phyloP scores from a whole-genome alignment of 2,797 vertebrate species.

The Protosalanx chinensis region DNA sequence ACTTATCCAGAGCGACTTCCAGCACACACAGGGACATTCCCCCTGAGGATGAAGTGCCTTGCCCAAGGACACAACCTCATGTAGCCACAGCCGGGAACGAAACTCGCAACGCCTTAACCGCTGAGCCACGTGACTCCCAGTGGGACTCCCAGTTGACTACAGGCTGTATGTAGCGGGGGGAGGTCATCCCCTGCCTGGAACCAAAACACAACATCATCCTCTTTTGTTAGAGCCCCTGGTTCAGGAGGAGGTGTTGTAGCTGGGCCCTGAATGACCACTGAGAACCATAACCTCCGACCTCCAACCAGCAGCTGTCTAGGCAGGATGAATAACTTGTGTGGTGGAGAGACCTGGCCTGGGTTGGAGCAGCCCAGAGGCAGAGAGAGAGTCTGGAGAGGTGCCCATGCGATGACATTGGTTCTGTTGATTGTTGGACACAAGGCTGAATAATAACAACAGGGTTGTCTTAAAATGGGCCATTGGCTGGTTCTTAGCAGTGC shows the following conservation, averaged over 20 bases:
- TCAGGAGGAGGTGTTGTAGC: constrained; percentile 25
- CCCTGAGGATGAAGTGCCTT: no score
- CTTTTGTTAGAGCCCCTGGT: constrained; percentile 22
- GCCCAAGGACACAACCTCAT: no score
- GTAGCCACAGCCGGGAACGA: no score
- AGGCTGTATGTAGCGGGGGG: constrained; percentile 13
- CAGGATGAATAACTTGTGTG: constrained; percentile 57
- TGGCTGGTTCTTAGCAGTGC: no score
- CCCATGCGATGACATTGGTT: neutral
- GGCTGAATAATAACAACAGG: neutral
- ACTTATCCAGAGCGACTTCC: no score
- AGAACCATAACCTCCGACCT: constrained; percentile 12
- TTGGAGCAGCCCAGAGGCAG: neutral
- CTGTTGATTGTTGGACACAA: neutral
- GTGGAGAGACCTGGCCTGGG: constrained; percentile 39
- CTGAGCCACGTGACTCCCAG: no score
- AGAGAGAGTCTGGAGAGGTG: neutral
- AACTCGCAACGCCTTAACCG: no score
- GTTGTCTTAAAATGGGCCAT: neutral
- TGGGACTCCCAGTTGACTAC: neutral
- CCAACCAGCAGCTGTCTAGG: constrained; percentile 22
- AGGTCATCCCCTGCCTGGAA: constrained; percentile 35
- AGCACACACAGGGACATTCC: no score
- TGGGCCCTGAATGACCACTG: constrained; percentile 34
- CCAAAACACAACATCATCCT: constrained; percentile 22